Evolutionary conservation across 2,113 vertebrate species (phyloP).

Genomic region (Bos taurus): ARS-UCD2.0 NC_037332.1:56057501-56058000

Average conservation of each 20-base stretch:
- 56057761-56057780: neutral
- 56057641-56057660: neutral
- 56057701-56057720: neutral
- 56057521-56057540: neutral
- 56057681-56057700: neutral
- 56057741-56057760: neutral
- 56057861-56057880: neutral
- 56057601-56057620: neutral
- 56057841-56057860: neutral
- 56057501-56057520: neutral
- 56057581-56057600: neutral
- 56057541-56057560: neutral
- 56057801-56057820: neutral
- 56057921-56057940: neutral
- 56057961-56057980: neutral
- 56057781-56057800: neutral
- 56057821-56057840: neutral
- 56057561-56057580: neutral
- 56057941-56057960: neutral
- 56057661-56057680: neutral
- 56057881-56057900: neutral
- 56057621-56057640: neutral
- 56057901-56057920: neutral
- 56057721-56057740: neutral
- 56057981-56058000: neutral